Base-by-base conservation (phyloP, 2,797 vertebrate species). In the Sebastes wilsoni region DNA sequence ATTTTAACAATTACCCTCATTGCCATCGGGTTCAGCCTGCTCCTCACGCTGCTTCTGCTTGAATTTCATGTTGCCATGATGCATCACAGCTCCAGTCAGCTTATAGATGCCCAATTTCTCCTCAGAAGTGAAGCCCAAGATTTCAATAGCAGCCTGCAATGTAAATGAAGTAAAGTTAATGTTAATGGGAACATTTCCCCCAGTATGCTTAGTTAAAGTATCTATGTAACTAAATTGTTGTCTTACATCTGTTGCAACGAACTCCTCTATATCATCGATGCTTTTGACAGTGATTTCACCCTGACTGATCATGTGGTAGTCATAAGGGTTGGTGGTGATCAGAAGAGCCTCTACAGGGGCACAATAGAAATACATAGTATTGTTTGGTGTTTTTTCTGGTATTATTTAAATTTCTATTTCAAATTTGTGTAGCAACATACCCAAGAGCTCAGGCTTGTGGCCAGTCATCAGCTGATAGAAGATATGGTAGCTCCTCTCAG, bases 381-480 rank as follows among this genome's bases (percentile, higher is more conserved):
- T 18, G 58, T 60, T 36, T 62, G 11, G 5, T 32, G 20, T 34
- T 62, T 34, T 22, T 64, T 18, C n/a, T 36, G 12, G 32, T 9
- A 60, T 60, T 30, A 10, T 61, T 61, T 23, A 64, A 36, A 65
- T 65, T 13, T 38, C 2, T 36, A 36, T 23, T 36, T 65, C 32
- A 65, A 65, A 38, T 23, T 8, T 61, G 18, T 14, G 6, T 65
- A 2, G 2, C 34, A 16, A 34, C 73, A 49, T 84, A 94, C 93
- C 92, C 38, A 94, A 56, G 4, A 98, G 91, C 66, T 97, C 97
- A 1, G 97, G 97, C 69, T 95, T 97, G 83, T 97, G 96, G 74
- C 97, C 97, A 64, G 97, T 97, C 89, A 95, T 97, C 87, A 98
- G 82, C 91, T 98, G 97, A 81, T 97, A 98, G 83, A 97, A 98